A percentile compares a stretch with the other conserved stretches of the same genome.
These are phyloP conservation scores for Drosophila mimica DNA, from an alignment of 2,888 invertebrate genomes.

Conservation along the genomic window DNA sequence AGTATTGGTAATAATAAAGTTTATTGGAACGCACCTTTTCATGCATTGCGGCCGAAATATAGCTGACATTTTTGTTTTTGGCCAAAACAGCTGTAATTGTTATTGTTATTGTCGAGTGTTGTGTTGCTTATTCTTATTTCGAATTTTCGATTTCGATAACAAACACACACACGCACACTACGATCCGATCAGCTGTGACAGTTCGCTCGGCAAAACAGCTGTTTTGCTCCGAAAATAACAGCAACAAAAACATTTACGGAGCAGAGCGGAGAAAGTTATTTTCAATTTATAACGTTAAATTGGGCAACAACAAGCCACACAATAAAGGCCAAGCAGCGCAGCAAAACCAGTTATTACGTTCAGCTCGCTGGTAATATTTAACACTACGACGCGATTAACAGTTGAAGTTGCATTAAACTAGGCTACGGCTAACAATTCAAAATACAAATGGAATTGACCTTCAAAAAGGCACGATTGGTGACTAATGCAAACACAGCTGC, in stretches of 20 bases:
- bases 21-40: slow-evolving; percentile 30
- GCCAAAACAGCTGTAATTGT: slow-evolving; percentile 15
- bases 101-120: slow-evolving; percentile 13
- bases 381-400: slow-evolving; percentile 13
- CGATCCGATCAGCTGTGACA: not conserved
- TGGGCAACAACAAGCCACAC: slow-evolving; percentile 19
- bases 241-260: slow-evolving; percentile 11
- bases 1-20: not conserved
- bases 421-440: slow-evolving; percentile 26
- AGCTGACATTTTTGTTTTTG: slow-evolving; percentile 28
- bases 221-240: slow-evolving; percentile 44
- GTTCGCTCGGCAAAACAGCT: slow-evolving; percentile 14
- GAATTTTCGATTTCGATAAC: slow-evolving; percentile 34
- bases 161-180: not conserved
- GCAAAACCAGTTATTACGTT: slow-evolving; percentile 45
- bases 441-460: slow-evolving; percentile 72
- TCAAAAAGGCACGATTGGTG: slow-evolving; percentile 70
- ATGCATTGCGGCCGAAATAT: slow-evolving; percentile 22
- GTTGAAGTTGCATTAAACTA: slow-evolving; percentile 24
- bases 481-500: slow-evolving; percentile 26
- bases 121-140: slow-evolving; percentile 11
- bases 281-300: slow-evolving; percentile 43
- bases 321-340: slow-evolving; percentile 10
- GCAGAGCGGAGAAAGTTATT: slow-evolving; percentile 64
- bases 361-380: slow-evolving; percentile 13